Evolutionary conservation across 2,888 invertebrate species (phyloP).

Genomic region (Teinopalpus imperialis): DNA sequence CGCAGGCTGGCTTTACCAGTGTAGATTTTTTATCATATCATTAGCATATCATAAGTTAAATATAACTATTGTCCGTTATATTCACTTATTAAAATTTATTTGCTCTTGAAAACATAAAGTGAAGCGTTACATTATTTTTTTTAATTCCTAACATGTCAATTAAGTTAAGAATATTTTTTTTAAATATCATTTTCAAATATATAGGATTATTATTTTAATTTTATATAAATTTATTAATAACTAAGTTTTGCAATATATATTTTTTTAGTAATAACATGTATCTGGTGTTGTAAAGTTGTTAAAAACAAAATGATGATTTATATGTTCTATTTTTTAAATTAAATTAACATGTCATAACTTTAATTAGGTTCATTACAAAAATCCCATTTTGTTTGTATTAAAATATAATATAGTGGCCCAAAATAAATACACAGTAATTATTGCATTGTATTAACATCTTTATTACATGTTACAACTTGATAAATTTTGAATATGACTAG

Average conservation of each 20-base stretch:
- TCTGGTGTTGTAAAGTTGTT: too few species aligned
- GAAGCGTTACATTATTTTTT: neutral
- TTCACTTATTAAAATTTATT: conserved; percentile 44
- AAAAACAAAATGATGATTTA: too few species aligned
- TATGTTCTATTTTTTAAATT: too few species aligned
- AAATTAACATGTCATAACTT: too few species aligned
- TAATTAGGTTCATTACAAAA: too few species aligned
- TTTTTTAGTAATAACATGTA: neutral
- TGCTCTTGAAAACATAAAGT: conserved; percentile 28
- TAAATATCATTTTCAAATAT: neutral
- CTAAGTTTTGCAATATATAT: neutral
- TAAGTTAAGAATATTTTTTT: neutral
- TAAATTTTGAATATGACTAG: too few species aligned
- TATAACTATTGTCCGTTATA: conserved; percentile 47
- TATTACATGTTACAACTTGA: too few species aligned
- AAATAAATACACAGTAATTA: too few species aligned
- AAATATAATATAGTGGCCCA: too few species aligned
- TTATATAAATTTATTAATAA: neutral
- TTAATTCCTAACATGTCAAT: conserved; percentile 12
- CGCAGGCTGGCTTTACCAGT: conserved; percentile 67
- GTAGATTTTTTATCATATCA: conserved; percentile 80
- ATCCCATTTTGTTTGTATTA: too few species aligned
- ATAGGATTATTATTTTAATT: neutral
- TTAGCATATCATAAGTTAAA: conserved; percentile 75
- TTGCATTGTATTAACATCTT: too few species aligned